Percentiles rank a stretch among this genome's conserved stretches.
Conservation (phyloP, 2,113 vertebrate species). For the Oophaga pumilio region DNA sequence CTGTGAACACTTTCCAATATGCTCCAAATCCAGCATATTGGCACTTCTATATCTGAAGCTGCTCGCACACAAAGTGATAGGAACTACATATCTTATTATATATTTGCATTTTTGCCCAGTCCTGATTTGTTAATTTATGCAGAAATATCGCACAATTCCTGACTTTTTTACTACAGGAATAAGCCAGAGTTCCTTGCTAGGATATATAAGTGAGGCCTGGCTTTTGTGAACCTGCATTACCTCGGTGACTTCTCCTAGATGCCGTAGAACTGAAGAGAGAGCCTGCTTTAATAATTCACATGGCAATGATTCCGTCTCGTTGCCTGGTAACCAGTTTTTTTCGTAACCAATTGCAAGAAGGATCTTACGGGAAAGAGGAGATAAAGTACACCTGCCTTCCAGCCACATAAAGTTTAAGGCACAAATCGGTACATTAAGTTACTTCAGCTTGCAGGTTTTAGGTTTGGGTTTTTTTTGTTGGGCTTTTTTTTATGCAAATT, state of each 20-base stretch:
- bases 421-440: slow-evolving; percentile 27
- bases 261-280: slow-evolving; percentile 65
- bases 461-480: background rate
- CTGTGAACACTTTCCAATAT: background rate
- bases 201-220: background rate
- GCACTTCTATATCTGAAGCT: background rate
- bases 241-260: slow-evolving; percentile 60
- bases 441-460: background rate
- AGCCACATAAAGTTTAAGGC: slow-evolving; percentile 37
- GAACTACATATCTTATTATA: background rate
- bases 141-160: background rate
- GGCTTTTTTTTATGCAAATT: background rate
- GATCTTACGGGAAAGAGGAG: slow-evolving; percentile 58
- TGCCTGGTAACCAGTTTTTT: slow-evolving; percentile 68
- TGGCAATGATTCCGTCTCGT: slow-evolving; percentile 68
- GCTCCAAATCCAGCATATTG: slow-evolving; percentile 30
- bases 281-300: slow-evolving; percentile 70
- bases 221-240: slow-evolving; percentile 4
- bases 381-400: slow-evolving; percentile 32
- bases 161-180: background rate
- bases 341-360: slow-evolving; percentile 65
- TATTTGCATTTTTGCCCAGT: background rate
- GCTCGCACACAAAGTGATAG: background rate
- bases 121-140: background rate
- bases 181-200: background rate